These are phyloP conservation scores for Coelopa pilipes DNA, from an alignment of 2,888 invertebrate genomes.

Conservation along the genomic window DNA sequence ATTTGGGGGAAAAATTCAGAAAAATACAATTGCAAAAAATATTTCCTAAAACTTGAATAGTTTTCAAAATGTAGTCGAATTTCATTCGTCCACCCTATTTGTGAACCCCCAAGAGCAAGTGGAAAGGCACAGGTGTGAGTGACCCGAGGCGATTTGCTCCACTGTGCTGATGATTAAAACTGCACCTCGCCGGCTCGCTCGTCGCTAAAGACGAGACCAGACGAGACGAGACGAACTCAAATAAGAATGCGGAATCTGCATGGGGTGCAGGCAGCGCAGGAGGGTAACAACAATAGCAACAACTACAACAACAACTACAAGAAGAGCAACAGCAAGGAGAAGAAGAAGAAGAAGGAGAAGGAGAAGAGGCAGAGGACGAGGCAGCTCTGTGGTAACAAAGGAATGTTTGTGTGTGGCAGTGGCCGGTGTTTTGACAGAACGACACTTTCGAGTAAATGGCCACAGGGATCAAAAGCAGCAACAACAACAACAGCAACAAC, in stretches of 20 bases:
- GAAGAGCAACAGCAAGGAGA: conserved; percentile 2
- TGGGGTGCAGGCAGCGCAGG: conserved; percentile 22
- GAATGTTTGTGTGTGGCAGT: conserved; percentile 34
- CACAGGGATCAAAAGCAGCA: conserved; percentile 54
- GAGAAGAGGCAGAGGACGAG: no score
- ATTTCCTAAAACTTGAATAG: not conserved
- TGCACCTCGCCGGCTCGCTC: conserved; percentile 16
- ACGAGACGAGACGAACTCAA: not conserved
- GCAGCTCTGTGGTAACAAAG: not conserved
- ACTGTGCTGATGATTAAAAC: conserved; percentile 10
- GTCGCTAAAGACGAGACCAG: not conserved
- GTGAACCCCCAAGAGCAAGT: no score
- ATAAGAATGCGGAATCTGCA: conserved; percentile 14
- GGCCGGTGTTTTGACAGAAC: conserved; percentile 37
- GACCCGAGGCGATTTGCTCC: not conserved
- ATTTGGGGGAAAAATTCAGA: no score
- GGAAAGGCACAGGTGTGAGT: not conserved
- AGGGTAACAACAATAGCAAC: not conserved
- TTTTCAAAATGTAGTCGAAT: no score
- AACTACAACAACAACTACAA: no score
- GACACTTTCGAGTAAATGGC: conserved; percentile 45
- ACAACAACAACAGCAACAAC: conserved; percentile 44
- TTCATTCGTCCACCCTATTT: no score
- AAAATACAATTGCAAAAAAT: not conserved
- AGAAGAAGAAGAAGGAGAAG: not conserved